Evolutionary conservation across 2,888 invertebrate species (phyloP).

Genomic region (Andrena chrysosceles): DNA sequence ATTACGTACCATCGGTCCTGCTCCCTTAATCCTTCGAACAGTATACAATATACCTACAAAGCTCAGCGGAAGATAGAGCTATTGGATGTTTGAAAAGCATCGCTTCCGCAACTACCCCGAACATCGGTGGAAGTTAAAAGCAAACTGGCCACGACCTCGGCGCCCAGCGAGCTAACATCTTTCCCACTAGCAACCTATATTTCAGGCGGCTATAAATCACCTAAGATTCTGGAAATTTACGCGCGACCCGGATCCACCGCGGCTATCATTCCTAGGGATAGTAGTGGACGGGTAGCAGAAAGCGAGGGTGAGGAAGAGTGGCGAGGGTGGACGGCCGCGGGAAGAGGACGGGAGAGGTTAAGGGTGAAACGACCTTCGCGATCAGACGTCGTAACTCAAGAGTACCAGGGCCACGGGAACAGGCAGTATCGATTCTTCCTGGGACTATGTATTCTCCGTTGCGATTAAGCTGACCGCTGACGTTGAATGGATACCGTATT

Average conservation of each 20-base stretch:
- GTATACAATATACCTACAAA: not conserved
- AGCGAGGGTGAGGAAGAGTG: slow-evolving; percentile 17
- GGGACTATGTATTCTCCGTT: slow-evolving; percentile 23
- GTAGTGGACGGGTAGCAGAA: slow-evolving; percentile 26
- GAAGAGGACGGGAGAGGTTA: slow-evolving; percentile 54
- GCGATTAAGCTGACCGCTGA: slow-evolving; percentile 19
- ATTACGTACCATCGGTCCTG: too few relatives aligned
- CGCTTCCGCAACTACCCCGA: not conserved
- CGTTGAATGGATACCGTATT: slow-evolving; percentile 18
- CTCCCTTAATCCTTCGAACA: not conserved
- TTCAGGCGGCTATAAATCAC: slow-evolving; percentile 79
- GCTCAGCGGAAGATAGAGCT: not conserved
- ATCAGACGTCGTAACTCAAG: slow-evolving; percentile 69
- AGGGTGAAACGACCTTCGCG: slow-evolving; percentile 66
- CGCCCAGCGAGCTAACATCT: slow-evolving; percentile 70
- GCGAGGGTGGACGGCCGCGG: slow-evolving; percentile 32
- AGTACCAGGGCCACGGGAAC: slow-evolving; percentile 15
- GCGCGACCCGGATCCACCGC: slow-evolving; percentile 79
- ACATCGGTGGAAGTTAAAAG: slow-evolving; percentile 45
- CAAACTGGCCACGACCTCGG: slow-evolving; percentile 71
- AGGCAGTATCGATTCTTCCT: slow-evolving; percentile 60
- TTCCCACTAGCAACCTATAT: slow-evolving; percentile 78
- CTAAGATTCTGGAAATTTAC: slow-evolving; percentile 81
- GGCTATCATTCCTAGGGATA: slow-evolving; percentile 73
- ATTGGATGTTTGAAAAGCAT: slow-evolving; percentile 22